Evolutionary conservation across 2,888 invertebrate species (phyloP), one percentile per base, ranked within the genome.

Genomic region (Parnassius orleans): DNA sequence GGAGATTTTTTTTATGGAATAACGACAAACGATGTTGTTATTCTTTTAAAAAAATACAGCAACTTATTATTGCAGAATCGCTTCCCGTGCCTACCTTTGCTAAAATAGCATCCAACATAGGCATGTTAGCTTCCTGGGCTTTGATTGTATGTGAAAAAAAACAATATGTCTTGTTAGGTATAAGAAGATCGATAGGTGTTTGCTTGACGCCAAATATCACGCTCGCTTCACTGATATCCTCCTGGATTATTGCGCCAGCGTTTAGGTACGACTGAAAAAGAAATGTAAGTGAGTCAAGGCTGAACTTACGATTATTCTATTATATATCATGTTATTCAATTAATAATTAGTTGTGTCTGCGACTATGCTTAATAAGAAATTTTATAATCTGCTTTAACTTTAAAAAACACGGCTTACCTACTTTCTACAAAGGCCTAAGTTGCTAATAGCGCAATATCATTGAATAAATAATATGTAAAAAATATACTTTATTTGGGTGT

Each of bases 81-180:
- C 3, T 10, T 24, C 15, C 41, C 2, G 53, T 12, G 46, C 60
- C 54, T 81, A 94, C 94, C 92, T 98, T 98, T 77, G 99, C 98
- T 60, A 99, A 86, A 68, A 99, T 95, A 5, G 98, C 97, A 84
- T 99, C 99, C 69, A 99, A 85, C 73, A 99, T 93, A 0, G 98
- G 95, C 99, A 99, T 99, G 82, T 99, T 99, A 50, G 95, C 95
- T 78, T 98, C 98, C 85, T 99, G 99, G 0, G 99, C 99, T 86
- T 99, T 99, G 74, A 99, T 99, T 0, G 99, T 99, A 83, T 99
- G 99, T 0, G 99, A 99, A 87, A 99, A 99, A 86, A 99, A 97
- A 76, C 98, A 98, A 80, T 99, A 99, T 0, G 99, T 99, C 88
- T 98, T 99, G 78, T 98, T 96, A 0, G 99, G 98, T 66, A 99